Conservation (phyloP, 2,113 vertebrate species). For the Trichechus manatus region DNA sequence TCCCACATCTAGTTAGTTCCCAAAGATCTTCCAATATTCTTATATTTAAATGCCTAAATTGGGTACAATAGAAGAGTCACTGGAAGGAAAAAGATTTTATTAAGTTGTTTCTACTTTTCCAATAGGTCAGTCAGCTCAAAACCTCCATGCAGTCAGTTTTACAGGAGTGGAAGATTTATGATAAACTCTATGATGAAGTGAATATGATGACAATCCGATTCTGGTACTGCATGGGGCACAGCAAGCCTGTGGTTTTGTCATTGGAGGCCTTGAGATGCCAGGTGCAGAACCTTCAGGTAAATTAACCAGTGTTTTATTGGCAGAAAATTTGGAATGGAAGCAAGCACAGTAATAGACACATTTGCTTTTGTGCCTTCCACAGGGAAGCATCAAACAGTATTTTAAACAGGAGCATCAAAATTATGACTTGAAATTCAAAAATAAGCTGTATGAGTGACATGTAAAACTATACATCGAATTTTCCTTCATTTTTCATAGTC, state of each 20-base stretch:
- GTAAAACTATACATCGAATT: neutral
- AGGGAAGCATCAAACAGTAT: neutral
- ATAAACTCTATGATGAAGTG: conserved; percentile 83
- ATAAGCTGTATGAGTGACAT: neutral
- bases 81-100: conserved; percentile 51
- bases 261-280: conserved; percentile 85
- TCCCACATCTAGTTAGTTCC: neutral
- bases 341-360: neutral
- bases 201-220: conserved; percentile 81
- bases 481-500: neutral
- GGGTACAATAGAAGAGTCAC: neutral
- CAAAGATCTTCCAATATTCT: neutral
- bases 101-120: neutral
- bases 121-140: conserved; percentile 87
- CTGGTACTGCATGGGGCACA: conserved; percentile 85
- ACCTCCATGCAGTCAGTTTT: conserved; percentile 80
- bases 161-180: conserved; percentile 88
- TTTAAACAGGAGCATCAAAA: neutral
- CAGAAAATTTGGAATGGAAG: neutral
- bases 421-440: neutral
- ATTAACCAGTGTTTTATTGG: neutral
- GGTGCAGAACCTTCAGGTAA: conserved; percentile 92
- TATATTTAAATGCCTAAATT: neutral
- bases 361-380: neutral
- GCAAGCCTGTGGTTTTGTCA: conserved; percentile 82